Conservation (phyloP, 2,888 invertebrate species). For the Cephus nigrinus region DNA sequence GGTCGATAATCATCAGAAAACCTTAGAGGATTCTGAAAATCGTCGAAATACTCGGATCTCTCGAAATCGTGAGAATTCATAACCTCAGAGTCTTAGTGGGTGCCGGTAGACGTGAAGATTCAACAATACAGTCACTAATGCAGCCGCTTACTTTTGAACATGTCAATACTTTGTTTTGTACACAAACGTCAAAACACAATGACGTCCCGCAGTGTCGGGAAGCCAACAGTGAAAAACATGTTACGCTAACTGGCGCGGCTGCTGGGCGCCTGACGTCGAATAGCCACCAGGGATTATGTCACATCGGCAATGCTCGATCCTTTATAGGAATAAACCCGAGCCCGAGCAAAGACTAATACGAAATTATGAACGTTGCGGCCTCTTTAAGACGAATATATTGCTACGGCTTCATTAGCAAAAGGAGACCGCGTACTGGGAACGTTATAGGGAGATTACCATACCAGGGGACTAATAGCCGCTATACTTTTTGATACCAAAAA, state of each 20-base stretch:
- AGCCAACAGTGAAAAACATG: constrained; percentile 49
- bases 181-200: constrained; percentile 57
- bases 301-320: constrained; percentile 23
- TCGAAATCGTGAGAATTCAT: constrained; percentile 49
- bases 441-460: not conserved
- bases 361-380: constrained; percentile 9
- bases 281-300: constrained; percentile 48
- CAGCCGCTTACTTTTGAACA: constrained; percentile 38
- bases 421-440: constrained; percentile 10
- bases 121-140: constrained; percentile 47
- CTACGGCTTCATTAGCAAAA: constrained; percentile 28
- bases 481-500: not conserved
- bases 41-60: constrained; percentile 44
- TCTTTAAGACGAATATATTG: constrained; percentile 26
- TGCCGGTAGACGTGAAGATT: constrained; percentile 22
- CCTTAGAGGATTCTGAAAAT: constrained; percentile 7
- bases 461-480: not conserved
- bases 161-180: constrained; percentile 63
- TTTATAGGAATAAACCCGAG: not conserved
- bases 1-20: constrained; percentile 35
- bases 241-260: constrained; percentile 27
- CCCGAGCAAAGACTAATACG: constrained; percentile 2
- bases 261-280: constrained; percentile 49
- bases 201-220: constrained; percentile 37
- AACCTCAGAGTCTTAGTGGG: constrained; percentile 34